phyloP scores from a whole-genome alignment of 2,888 invertebrate species.

The Agrotis clavis region DNA sequence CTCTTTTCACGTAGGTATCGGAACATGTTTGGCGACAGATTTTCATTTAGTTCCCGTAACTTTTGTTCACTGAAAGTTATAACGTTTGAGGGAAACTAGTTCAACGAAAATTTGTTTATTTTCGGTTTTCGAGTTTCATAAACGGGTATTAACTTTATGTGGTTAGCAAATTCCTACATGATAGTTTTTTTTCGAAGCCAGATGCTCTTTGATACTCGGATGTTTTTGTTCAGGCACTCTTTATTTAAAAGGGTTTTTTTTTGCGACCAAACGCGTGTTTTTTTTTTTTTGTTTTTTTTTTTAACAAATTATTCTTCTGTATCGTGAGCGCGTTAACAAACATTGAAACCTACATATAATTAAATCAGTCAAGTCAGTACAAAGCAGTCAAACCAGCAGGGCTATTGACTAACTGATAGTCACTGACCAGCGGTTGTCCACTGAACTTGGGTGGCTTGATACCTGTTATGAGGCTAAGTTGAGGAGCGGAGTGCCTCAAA shows the following conservation, averaged over 20 bases:
- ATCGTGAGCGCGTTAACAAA: too few species aligned
- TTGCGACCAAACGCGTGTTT: neutral
- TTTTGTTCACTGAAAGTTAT: conserved; percentile 56
- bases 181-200: conserved; percentile 1
- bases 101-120: conserved; percentile 48
- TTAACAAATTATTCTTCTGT: too few species aligned
- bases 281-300: neutral
- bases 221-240: neutral
- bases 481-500: too few species aligned
- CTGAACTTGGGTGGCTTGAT: too few species aligned
- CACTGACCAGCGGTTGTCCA: too few species aligned
- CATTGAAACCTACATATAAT: too few species aligned
- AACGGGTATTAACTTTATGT: conserved; percentile 50
- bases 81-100: conserved; percentile 52
- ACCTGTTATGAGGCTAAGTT: too few species aligned
- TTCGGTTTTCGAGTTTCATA: conserved; percentile 58
- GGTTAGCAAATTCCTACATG: conserved; percentile 35
- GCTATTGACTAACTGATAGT: too few species aligned
- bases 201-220: neutral
- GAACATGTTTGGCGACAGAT: conserved; percentile 56
- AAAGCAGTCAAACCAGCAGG: too few species aligned
- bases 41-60: conserved; percentile 52
- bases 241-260: conserved; percentile 24
- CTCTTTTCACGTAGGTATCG: conserved; percentile 18
- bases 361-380: too few species aligned